Evolutionary conservation across 2,888 invertebrate genomes (phyloP).

Genomic region (Ectemnius cavifrons): DNA sequence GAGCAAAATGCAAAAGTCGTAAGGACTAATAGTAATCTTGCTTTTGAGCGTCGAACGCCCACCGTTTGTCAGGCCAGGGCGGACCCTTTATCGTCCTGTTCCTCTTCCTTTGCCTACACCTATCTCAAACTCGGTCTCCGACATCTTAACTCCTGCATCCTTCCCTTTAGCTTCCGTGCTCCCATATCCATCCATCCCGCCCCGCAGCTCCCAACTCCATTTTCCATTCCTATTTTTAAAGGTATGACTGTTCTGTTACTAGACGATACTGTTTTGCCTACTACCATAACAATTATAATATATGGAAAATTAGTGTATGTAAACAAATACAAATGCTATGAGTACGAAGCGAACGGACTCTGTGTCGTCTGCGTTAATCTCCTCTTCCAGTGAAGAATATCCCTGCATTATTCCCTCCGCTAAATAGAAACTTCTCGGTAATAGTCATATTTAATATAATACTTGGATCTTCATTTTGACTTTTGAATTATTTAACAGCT

Average conservation of each 20-base stretch:
- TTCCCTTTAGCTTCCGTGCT: slow-evolving; percentile 28
- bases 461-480: no score
- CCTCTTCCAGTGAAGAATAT: not conserved
- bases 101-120: not conserved
- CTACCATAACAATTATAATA: slow-evolving; percentile 59
- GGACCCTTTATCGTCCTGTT: slow-evolving; percentile 33
- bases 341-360: slow-evolving; percentile 38
- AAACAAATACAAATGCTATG: slow-evolving; percentile 69
- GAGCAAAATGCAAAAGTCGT: slow-evolving; percentile 18
- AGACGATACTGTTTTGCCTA: slow-evolving; percentile 64
- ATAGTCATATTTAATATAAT: no score
- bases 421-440: no score
- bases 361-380: no score
- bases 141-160: not conserved
- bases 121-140: not conserved
- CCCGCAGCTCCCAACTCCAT: slow-evolving; percentile 1
- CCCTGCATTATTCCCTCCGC: no score
- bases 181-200: not conserved
- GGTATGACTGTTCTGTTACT: slow-evolving; percentile 61
- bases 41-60: slow-evolving; percentile 58
- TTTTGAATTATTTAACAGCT: no score
- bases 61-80: slow-evolving; percentile 50
- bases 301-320: slow-evolving; percentile 63
- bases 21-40: slow-evolving; percentile 61
- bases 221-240: slow-evolving; percentile 44